Base-by-base conservation (phyloP, 2,797 vertebrate species). In the Oreochromis grahami region DNA sequence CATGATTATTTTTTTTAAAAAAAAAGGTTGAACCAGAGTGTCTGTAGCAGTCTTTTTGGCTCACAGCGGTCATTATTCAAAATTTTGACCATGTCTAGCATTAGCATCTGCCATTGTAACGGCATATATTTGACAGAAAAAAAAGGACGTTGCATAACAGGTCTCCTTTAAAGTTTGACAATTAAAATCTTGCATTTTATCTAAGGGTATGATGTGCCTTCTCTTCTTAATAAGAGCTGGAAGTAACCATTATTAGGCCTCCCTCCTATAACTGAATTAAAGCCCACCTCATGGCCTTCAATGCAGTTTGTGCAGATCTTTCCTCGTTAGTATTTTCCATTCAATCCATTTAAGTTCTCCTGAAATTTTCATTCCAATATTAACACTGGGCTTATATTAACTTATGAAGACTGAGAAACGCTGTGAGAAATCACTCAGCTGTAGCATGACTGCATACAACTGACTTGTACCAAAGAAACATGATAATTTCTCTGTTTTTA, bases 371-470 rank as follows among this genome's bases (percentile, higher is more conserved):
- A 24, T 52, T 78, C 60, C 53, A 11, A 13, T 53, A 48, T 80
- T 21, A 21, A 34, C 76, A 36, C 3, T 45, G 14, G 7, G 21
- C 5, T 43, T 43, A 70, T 43, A 43, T 70, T 70, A 70, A 70
- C 38, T 65, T 83, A n/a, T 14, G n/a, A 26, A 11, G 3, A 52
- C 15, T 58, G 77, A 87, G 84, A 84, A 74, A 53, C 4, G 1
- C 68, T 26, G 65, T 92, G 91, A 36, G 88, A 91, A 91, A 85
- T 55, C 17, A 19, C 17, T 48, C 82, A 91, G 36, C 84, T 85
- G 86, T 51, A n/a, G 11, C 3, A 52, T 43, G 50, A 34, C 14
- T 45, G 1, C 38, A 78, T 32, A 58, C 56, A 79, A 38, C 14
- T 70, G 21, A 43, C 38, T 70, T 70, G 13, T 24, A 41, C 60